Conservation (phyloP, 2,797 vertebrate genomes). For the Silurus lanzhouensis region DNA sequence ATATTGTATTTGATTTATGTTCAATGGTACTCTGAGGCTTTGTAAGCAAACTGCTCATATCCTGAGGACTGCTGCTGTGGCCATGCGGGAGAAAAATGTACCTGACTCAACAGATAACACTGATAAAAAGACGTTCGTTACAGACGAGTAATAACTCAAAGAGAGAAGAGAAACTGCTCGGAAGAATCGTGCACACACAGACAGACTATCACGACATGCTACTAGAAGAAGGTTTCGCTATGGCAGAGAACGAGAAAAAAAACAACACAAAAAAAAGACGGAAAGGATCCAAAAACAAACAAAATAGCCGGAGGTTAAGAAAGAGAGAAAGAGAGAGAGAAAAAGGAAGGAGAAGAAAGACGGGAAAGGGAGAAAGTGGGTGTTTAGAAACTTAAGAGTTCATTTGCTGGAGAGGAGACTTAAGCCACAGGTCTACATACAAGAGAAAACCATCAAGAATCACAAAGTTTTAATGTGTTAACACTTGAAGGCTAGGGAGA, state of each 20-base stretch:
- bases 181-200: slow-evolving; percentile 83
- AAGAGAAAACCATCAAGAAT: slow-evolving; percentile 90
- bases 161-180: slow-evolving; percentile 68
- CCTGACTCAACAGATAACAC: slow-evolving; percentile 77
- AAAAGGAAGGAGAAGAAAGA: slow-evolving; percentile 46
- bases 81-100: slow-evolving; percentile 69
- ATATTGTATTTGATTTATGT: slow-evolving; percentile 49
- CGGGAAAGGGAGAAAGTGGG: slow-evolving; percentile 53
- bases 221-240: slow-evolving; percentile 79
- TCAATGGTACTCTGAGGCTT: slow-evolving; percentile 53
- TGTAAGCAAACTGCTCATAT: slow-evolving; percentile 67
- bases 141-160: slow-evolving; percentile 78
- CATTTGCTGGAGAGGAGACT: slow-evolving; percentile 80
- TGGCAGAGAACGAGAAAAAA: slow-evolving; percentile 71
- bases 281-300: slow-evolving; percentile 67
- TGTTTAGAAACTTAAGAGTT: slow-evolving; percentile 75
- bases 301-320: slow-evolving; percentile 66
- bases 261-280: slow-evolving; percentile 50
- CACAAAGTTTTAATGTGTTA: slow-evolving; percentile 89
- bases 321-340: slow-evolving; percentile 25
- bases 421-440: slow-evolving; percentile 93
- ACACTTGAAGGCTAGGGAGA: slow-evolving; percentile 81
- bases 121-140: slow-evolving; percentile 73
- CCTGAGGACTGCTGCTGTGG: slow-evolving; percentile 76
- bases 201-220: slow-evolving; percentile 93